A percentile compares a stretch with the other conserved stretches of the same genome.
These are phyloP conservation scores for Spodoptera littoralis DNA, from an alignment of 2,888 invertebrate genomes.

Conservation along the genomic window DNA sequence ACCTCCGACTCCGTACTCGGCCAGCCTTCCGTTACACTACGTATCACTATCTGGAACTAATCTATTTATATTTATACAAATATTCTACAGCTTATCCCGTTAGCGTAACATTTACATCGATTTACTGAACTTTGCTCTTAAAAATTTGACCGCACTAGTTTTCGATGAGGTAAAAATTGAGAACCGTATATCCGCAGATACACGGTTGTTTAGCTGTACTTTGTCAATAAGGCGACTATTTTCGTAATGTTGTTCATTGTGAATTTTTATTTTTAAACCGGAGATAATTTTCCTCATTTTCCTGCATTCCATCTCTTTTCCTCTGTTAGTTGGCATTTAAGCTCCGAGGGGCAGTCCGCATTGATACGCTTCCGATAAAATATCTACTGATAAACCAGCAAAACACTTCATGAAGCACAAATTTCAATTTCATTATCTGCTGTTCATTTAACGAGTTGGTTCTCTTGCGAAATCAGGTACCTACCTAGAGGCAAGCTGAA, in stretches of 20 bases:
- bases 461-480: slow-evolving; percentile 23
- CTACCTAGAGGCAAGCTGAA: slow-evolving; percentile 10
- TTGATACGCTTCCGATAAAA: no score
- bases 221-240: slow-evolving; percentile 17
- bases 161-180: neutral
- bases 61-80: slow-evolving; percentile 26
- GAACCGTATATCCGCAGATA: no score
- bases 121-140: slow-evolving; percentile 21
- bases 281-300: no score
- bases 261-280: no score
- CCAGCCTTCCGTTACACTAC: slow-evolving; percentile 24
- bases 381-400: no score
- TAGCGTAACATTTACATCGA: slow-evolving; percentile 15
- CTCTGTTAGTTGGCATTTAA: no score
- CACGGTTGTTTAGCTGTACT: neutral
- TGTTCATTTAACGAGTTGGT: slow-evolving; percentile 13
- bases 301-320: no score
- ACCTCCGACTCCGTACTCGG: slow-evolving; percentile 5
- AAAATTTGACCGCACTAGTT: slow-evolving; percentile 11
- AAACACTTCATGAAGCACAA: no score
- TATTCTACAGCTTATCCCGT: slow-evolving; percentile 19
- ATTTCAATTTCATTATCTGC: slow-evolving; percentile 13
- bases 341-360: no score
- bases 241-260: slow-evolving; percentile 7
- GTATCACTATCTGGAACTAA: slow-evolving; percentile 29